These are phyloP conservation scores for Leptinotarsa haldemani DNA, from an alignment of 2,888 invertebrate species.

Conservation along the genomic window DNA sequence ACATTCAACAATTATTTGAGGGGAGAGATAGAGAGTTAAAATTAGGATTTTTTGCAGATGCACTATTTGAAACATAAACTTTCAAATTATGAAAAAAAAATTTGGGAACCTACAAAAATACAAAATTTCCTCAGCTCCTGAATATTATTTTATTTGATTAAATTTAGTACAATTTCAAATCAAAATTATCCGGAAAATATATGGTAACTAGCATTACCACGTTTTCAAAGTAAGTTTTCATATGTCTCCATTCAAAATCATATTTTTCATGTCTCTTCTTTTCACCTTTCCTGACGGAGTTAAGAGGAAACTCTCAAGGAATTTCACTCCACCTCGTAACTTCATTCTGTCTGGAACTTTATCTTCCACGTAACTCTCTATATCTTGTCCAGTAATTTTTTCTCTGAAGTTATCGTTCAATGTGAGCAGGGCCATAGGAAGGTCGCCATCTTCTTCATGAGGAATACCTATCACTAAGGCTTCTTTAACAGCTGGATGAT, in stretches of 20 bases:
- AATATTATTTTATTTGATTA: too few relatives aligned
- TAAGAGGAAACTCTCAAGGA: slow-evolving; percentile 54
- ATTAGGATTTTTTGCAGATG: too few relatives aligned
- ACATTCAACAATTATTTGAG: too few relatives aligned
- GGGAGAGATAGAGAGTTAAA: too few relatives aligned
- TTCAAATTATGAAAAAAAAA: too few relatives aligned
- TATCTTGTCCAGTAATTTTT: slow-evolving; percentile 50
- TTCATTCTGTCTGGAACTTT: slow-evolving; percentile 57
- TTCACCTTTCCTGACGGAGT: slow-evolving; percentile 61
- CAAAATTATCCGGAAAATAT: too few relatives aligned
- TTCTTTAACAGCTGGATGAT: slow-evolving; percentile 57
- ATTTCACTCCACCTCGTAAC: slow-evolving; percentile 59
- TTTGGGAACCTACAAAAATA: too few relatives aligned
- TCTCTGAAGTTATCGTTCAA: slow-evolving; percentile 37
- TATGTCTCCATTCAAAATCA: slow-evolving; percentile 47
- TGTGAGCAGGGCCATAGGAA: slow-evolving; percentile 56
- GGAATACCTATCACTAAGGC: slow-evolving; percentile 59
- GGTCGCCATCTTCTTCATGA: slow-evolving; percentile 59
- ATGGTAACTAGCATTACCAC: too few relatives aligned
- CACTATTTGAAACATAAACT: too few relatives aligned
- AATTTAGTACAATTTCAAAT: too few relatives aligned
- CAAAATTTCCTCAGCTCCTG: too few relatives aligned
- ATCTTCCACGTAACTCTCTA: slow-evolving; percentile 54
- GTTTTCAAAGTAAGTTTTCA: slow-evolving; percentile 10
- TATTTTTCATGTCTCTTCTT: slow-evolving; percentile 46